Evolutionary conservation across 2,113 vertebrate genomes (phyloP), one percentile per base, ranked within the genome.

Genomic region (Nestor notabilis): DNA sequence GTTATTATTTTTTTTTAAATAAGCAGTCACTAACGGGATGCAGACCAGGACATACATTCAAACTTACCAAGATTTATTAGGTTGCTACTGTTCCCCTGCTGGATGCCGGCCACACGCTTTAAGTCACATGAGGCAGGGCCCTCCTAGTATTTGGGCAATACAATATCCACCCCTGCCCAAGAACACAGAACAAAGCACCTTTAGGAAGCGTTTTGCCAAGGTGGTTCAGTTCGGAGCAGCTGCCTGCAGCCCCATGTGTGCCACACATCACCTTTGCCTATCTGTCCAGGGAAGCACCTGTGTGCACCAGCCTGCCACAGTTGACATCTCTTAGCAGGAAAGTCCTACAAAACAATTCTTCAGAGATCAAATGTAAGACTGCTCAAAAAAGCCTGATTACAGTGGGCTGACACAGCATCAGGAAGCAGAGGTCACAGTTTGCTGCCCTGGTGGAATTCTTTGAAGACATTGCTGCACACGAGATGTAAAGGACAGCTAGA

Each of bases 371-470:
- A 58, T 85, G 46, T 47, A 55, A 74, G 47, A 24, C 41, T 70
- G n/a, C 21, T 77, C 14, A 47, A 70, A 63, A 77, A 80, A 94
- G 66, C 66, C 37, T 35, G 35, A 63, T 53, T 83, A 7, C 10
- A 5, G 49, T 2, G 2, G 39, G n/a, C 74, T 87, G 78, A 68
- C 47, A 52, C 0, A 0, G n/a, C 0, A 0, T 83, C 78, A 50
- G 92, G 87, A 94, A 91, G 65, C 3, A 23, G 68, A 70, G 76
- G 82, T 86, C 87, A 88, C 0, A 2, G 82, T 90, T 96, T 2
- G 0, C 87, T 94, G 75, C 66, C 70, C 41, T 44, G 44, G 10
- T 69, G 91, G 95, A 93, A 96, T 96, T 83, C 93, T 91, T 90
- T 97, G 93, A 91, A 94, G 93, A 52, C 87, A 50, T 7, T 80